Conservation (phyloP, 2,797 vertebrate genomes). For the Mastacembelus armatus region DNA sequence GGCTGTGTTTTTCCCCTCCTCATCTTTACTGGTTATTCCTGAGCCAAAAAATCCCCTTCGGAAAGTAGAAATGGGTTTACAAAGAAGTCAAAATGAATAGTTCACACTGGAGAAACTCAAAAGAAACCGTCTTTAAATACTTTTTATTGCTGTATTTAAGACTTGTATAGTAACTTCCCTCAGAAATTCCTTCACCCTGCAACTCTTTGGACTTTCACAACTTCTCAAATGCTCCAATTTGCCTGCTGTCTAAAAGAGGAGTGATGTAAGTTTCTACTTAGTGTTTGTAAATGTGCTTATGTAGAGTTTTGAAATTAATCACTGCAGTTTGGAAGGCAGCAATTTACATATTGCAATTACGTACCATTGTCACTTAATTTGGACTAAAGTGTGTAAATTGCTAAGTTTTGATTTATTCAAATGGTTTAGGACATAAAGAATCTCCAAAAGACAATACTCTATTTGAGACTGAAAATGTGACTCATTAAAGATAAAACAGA, state of each 20-base stretch:
- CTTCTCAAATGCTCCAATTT: constrained; percentile 60
- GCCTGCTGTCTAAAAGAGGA: constrained; percentile 54
- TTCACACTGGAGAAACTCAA: constrained; percentile 48
- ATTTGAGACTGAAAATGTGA: constrained; percentile 35
- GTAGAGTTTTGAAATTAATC: constrained; percentile 18
- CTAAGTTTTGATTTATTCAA: constrained; percentile 56
- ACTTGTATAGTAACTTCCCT: constrained; percentile 72
- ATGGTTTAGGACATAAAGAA: constrained; percentile 46
- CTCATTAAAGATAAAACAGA: constrained; percentile 10
- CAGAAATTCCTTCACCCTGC: constrained; percentile 66
- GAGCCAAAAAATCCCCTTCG: constrained; percentile 66
- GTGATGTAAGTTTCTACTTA: constrained; percentile 59
- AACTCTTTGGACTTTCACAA: constrained; percentile 66
- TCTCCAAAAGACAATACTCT: constrained; percentile 26
- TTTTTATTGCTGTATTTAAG: constrained; percentile 79
- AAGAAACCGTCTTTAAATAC: constrained; percentile 80
- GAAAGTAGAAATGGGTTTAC: constrained; percentile 71
- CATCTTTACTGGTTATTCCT: constrained; percentile 75
- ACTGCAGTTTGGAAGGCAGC: constrained; percentile 28
- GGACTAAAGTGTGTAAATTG: not conserved
- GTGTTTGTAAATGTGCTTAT: constrained; percentile 28
- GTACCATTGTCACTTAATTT: constrained; percentile 16
- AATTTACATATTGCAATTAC: constrained; percentile 40
- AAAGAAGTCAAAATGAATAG: constrained; percentile 78
- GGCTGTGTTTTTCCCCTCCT: constrained; percentile 70